Evolutionary conservation across 2,888 invertebrate genomes (phyloP).

Genomic region (Nebria brevicollis): DNA sequence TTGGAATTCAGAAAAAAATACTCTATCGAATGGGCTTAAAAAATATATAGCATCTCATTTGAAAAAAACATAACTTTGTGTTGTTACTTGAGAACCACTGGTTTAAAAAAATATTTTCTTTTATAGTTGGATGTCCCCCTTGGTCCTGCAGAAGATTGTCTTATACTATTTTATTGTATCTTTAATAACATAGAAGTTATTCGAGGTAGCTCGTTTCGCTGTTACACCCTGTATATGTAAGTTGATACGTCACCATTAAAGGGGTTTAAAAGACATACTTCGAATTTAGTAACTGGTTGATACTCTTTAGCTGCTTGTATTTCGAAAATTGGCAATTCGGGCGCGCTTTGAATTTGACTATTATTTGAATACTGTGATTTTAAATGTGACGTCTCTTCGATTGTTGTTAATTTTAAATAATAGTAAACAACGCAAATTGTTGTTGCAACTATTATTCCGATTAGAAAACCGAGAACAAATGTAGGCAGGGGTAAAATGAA

Average conservation of each 20-base stretch:
- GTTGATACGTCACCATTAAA: slow-evolving; percentile 10
- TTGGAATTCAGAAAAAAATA: too few relatives aligned
- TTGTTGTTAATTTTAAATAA: slow-evolving; percentile 18
- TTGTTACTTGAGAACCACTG: too few relatives aligned
- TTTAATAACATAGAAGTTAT: too few relatives aligned
- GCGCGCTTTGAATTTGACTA: not conserved
- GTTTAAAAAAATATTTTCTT: too few relatives aligned
- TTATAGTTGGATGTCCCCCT: too few relatives aligned
- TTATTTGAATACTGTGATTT: slow-evolving; percentile 14
- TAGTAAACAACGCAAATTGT: slow-evolving; percentile 43
- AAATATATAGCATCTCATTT: too few relatives aligned
- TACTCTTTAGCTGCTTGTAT: slow-evolving; percentile 74
- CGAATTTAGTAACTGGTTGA: slow-evolving; percentile 69
- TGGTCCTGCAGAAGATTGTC: too few relatives aligned
- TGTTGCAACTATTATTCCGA: slow-evolving; percentile 47
- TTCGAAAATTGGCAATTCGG: slow-evolving; percentile 63
- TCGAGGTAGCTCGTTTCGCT: too few relatives aligned
- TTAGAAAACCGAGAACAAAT: slow-evolving; percentile 50
- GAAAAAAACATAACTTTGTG: too few relatives aligned
- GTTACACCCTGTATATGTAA: too few relatives aligned
- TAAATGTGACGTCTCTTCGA: not conserved
- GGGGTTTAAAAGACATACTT: slow-evolving; percentile 61
- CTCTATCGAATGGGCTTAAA: too few relatives aligned
- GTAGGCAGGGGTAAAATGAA: slow-evolving; percentile 45
- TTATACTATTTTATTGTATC: too few relatives aligned